Conservation (phyloP, 2,888 invertebrate species). For the Hedychridium roseum region DNA sequence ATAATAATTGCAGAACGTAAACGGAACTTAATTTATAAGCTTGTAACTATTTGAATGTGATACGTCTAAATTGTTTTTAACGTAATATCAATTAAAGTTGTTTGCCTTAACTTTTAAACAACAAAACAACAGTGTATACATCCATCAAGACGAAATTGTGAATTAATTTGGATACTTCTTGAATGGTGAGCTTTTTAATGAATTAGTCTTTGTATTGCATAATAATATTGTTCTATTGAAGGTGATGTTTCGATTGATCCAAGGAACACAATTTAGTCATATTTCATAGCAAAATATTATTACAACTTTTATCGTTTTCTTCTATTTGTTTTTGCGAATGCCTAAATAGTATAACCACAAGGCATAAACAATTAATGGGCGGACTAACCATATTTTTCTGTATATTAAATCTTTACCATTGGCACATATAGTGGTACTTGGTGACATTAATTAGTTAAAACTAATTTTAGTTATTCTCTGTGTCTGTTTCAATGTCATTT, state of each 20-base stretch:
- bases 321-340: not conserved
- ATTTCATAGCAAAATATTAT: too few relatives aligned
- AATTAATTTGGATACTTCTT: conserved; percentile 26
- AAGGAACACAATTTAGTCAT: too few relatives aligned
- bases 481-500: too few relatives aligned
- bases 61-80: conserved; percentile 12
- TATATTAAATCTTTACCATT: not conserved
- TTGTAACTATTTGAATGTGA: not conserved
- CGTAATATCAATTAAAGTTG: conserved; percentile 14
- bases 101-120: conserved; percentile 28
- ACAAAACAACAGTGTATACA: conserved; percentile 15
- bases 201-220: conserved; percentile 1
- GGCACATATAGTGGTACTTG: too few relatives aligned
- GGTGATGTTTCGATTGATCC: too few relatives aligned
- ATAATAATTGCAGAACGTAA: not conserved
- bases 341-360: too few relatives aligned
- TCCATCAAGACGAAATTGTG: conserved; percentile 22
- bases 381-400: too few relatives aligned
- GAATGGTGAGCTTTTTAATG: conserved; percentile 30
- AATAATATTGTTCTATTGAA: too few relatives aligned
- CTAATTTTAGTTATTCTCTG: too few relatives aligned
- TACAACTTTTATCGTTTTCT: too few relatives aligned
- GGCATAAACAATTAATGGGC: too few relatives aligned
- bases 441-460: too few relatives aligned
- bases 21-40: not conserved